Evolutionary conservation across 2,113 vertebrate genomes (phyloP), one percentile per base, ranked within the genome.

Genomic region (Corapipo altera): DNA sequence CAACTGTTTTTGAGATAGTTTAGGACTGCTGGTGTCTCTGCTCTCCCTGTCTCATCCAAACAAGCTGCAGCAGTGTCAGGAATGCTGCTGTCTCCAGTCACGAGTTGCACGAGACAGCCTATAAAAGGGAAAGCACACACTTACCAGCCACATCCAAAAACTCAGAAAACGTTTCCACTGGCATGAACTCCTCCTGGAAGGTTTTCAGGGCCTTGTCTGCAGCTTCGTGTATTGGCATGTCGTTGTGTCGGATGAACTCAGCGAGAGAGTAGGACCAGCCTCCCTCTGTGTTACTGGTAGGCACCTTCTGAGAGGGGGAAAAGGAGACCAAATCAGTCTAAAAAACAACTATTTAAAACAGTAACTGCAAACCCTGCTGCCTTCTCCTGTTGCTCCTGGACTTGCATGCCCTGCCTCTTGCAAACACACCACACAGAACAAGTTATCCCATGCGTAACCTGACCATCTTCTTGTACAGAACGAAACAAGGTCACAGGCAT

Each of bases 101-200:
- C 3, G 4, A 55, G 85, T 64, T 90, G 64, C 88, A 58, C 23
- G 4, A 65, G 78, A 21, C 66, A 66, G 93, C 65, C 90, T 95
- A 88, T 80, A 85, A 85, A 84, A 93, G 91, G 93, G 13, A 65
- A 95, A 81, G 89, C 11, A 4, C 52, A 71, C 78, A 98, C 99
- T 98, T 72, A 99, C 99, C 99, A 93, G 99, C 99, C 85, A 98
- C 99, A 54, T 99, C 99, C 84, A 99, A 95, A 96, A 99, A 99
- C 97, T 99, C 99, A 0, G 99, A 98, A 97, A 99, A 98, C 64
- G 99, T 99, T 97, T 99, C 99, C 6, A 99, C 99, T 0, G 99
- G 99, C 99, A 99, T 99, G 97, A 99, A 99, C 94, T 99, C 99
- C 95, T 99, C 99, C 98, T 99, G 99, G 98, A 99, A 99, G 95